Conservation (phyloP, 2,113 vertebrate species). For the Cranoglanis bouderius region DNA sequence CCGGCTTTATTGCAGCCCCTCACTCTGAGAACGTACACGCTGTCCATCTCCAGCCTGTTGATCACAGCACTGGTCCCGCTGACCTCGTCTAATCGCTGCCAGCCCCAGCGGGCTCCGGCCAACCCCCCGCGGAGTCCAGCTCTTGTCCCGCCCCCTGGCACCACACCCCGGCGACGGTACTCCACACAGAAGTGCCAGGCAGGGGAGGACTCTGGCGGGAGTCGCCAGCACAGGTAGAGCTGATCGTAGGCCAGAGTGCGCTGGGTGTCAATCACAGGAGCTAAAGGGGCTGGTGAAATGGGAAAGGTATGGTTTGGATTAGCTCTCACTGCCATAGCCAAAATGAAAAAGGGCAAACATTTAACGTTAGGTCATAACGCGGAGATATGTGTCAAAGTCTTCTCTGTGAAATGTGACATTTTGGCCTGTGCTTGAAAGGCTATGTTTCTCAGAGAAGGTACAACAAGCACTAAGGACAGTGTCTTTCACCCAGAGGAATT, state of each 20-base stretch:
- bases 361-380: neutral
- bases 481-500: neutral
- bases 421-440: neutral
- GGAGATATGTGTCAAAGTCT: neutral
- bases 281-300: slow-evolving; percentile 79
- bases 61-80: slow-evolving; percentile 84
- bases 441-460: neutral
- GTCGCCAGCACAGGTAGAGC: slow-evolving; percentile 93
- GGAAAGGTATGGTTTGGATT: neutral
- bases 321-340: neutral
- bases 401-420: neutral
- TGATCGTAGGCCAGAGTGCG: slow-evolving; percentile 94
- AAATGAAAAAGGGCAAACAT: neutral
- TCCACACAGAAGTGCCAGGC: slow-evolving; percentile 94
- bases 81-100: slow-evolving; percentile 90
- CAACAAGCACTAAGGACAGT: neutral
- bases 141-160: slow-evolving; percentile 70
- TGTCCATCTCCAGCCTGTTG: slow-evolving; percentile 87
- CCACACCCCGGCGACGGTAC: slow-evolving; percentile 85
- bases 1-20: slow-evolving; percentile 93
- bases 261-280: slow-evolving; percentile 94
- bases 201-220: slow-evolving; percentile 84
- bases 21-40: slow-evolving; percentile 89
- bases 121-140: slow-evolving; percentile 79
- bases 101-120: slow-evolving; percentile 84